Evolutionary conservation across 2,797 vertebrate genomes (phyloP).

Genomic region (Loris lydekkerianus): DNA sequence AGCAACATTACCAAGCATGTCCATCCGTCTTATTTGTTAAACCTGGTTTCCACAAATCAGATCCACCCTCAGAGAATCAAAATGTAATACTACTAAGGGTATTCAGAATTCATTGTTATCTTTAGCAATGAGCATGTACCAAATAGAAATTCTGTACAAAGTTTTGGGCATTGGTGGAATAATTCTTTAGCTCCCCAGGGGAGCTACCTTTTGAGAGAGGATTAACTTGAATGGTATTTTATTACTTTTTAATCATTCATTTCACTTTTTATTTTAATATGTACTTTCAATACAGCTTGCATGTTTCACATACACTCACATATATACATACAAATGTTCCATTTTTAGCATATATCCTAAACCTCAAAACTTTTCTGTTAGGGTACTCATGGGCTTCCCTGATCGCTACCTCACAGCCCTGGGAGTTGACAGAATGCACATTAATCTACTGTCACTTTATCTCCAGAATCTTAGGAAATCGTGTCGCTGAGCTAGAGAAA

Average conservation of each 20-base stretch:
- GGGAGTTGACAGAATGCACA: background rate
- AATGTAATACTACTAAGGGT: background rate
- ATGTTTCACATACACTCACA: background rate
- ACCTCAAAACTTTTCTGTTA: background rate
- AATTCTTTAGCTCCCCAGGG: background rate
- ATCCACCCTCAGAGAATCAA: background rate
- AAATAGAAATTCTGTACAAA: background rate
- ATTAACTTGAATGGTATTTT: background rate
- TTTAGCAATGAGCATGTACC: background rate
- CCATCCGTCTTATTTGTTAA: background rate
- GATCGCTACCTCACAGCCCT: background rate
- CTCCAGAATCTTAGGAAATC: constrained; percentile 95
- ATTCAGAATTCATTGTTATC: background rate
- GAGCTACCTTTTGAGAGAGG: background rate
- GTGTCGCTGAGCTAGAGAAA: constrained; percentile 97
- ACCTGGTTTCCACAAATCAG: constrained; percentile 44
- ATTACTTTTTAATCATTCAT: background rate
- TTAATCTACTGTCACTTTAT: background rate
- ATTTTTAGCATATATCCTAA: background rate
- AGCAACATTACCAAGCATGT: background rate
- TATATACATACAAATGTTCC: background rate
- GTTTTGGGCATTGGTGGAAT: background rate
- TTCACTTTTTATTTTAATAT: background rate
- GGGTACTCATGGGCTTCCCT: background rate
- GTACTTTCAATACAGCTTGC: background rate